Base-by-base conservation (phyloP, 2,113 vertebrate genomes). In the Sceloporus tristichus region DNA sequence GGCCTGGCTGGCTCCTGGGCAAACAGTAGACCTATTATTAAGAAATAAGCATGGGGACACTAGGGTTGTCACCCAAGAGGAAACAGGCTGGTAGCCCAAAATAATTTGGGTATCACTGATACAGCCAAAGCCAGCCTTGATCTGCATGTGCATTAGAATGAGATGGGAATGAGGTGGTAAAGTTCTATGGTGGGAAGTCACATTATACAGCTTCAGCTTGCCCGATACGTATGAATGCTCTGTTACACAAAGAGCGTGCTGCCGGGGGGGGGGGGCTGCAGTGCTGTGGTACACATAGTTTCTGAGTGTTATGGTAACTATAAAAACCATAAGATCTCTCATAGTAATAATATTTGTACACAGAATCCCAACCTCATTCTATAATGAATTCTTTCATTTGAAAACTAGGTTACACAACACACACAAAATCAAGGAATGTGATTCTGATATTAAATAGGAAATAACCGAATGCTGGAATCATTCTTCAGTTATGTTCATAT, bases 381-480 rank as follows among this genome's bases (percentile, higher is more conserved):
- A 21, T 29, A 38, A 27, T 70, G 65, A 42, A 29, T 73, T 73
- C 5, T 73, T 73, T 19, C 29, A 23, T 73, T 73, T 84, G 68
- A 54, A 56, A 73, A 73, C 70, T 9, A 84, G 48, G 40, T 70
- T 42, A 83, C 38, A 71, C 65, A 27, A 25, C 11, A 54, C 54
- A n/a, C 70, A 38, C 9, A 75, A 42, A 75, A 56, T 59, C n/a
- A 38, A 59, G 73, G 27, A 75, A 56, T 71, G 25, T 38, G 8
- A 34, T 84, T 84, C 53, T 74, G 70, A 75, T 7, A 59, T 84
- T 59, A 38, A 84, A 74, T 75, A 75, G 68, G 40, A 27, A 71
- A 48, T 71, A n/a, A 29, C n/a, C 19, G 66, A 71, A 54, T 18
- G 62, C 3, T 54, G 16, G 40, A 34, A 14, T 40, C 2, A 25